Base-by-base conservation (phyloP, 2,113 vertebrate species). In the Neopipo cinnamomea region DNA sequence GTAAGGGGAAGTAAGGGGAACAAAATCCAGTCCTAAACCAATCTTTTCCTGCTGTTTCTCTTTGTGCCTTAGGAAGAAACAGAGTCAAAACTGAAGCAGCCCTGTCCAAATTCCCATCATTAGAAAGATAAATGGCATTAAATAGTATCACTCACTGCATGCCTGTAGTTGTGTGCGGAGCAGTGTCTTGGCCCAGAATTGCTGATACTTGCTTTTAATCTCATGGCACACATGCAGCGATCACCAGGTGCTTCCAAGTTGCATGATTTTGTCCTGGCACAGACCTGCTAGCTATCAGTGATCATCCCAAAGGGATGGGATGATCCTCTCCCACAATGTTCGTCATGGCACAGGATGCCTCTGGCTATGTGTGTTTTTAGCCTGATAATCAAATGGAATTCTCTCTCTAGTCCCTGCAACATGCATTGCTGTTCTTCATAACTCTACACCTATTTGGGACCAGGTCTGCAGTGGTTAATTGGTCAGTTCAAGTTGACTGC, bases 1-100 rank as follows among this genome's bases (percentile, higher is more conserved):
- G 99, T 99, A 97, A 98, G 97, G 42, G 8, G 33, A 63, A 17
- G n/a, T 50, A 74, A 98, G 97, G 56, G 8, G 31, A 52, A 12
- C 22, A 52, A 81, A 83, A 70, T 53, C 30, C 9, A 12, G 21
- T 49, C 50, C 30, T 41, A 39, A 47, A 33, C 5, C 2, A 4
- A 14, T 47, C 31, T 88, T 66, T 80, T 83, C 17, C 58, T 66
- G n/a, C 58, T 68, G 4, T 61, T 71, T 22, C 16, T 39, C 35
- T 37, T 78, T 68, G 35, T 75, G 24, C 30, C 33, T 87, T 39
- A 52, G 56, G n/a, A 79, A 28, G 68, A 63, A 94, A 61, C 25
- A 61, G 46, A 68, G 37, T 23, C 10, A 53, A 74, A 52, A 55
- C 20, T 55, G 62, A 67, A 65, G 66, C 24, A 37, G 3, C 5